Evolutionary conservation across 2,113 vertebrate species (phyloP).

Genomic region (Gallinago paraguaiae): DNA sequence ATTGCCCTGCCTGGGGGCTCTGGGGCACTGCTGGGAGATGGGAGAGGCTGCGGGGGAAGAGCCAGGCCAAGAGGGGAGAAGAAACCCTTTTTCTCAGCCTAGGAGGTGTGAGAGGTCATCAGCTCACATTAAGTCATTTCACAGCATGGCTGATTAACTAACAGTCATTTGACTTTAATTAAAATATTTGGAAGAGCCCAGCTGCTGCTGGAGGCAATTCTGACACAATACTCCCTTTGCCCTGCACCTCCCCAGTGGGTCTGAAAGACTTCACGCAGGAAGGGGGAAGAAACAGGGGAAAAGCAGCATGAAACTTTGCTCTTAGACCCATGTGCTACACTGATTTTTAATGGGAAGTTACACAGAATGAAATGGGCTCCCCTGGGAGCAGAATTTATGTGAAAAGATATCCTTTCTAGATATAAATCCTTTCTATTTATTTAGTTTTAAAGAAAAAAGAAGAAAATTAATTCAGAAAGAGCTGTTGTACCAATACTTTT

Average conservation of each 20-base stretch:
- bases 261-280: not conserved
- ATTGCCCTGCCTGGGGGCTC: not conserved
- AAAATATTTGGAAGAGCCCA: not conserved
- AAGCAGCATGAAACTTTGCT: not conserved
- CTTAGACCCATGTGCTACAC: not conserved
- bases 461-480: not conserved
- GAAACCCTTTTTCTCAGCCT: not conserved
- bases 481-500: not conserved
- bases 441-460: not conserved
- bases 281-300: not conserved
- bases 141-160: not conserved
- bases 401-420: not conserved
- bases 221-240: not conserved
- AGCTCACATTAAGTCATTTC: not conserved
- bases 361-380: not conserved
- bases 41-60: not conserved
- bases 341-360: not conserved
- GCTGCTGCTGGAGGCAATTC: not conserved
- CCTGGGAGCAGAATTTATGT: not conserved
- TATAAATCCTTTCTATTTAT: not conserved
- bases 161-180: not conserved
- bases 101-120: not conserved
- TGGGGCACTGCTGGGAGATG: accelerated
- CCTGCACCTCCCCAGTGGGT: not conserved
- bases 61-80: not conserved